These are phyloP conservation scores for Drosophila neonasuta DNA, from an alignment of 2,888 invertebrate species.

Conservation along the genomic window DNA sequence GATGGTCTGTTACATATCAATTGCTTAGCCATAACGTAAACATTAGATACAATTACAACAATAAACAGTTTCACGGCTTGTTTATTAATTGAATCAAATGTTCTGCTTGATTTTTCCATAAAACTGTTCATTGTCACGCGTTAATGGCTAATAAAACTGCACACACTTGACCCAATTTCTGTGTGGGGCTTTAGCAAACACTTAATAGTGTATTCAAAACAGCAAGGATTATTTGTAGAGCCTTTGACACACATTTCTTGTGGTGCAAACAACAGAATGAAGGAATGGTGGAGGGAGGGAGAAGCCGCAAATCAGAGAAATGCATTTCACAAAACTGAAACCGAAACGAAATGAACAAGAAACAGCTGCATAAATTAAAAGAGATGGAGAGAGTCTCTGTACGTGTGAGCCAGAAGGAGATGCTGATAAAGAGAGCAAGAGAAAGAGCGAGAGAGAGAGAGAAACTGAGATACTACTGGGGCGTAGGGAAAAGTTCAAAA, in stretches of 20 bases:
- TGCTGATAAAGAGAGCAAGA: constrained; percentile 10
- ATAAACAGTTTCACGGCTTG: constrained; percentile 16
- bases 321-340: constrained; percentile 54
- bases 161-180: constrained; percentile 65
- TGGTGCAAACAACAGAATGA: background rate
- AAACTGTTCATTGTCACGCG: constrained; percentile 55
- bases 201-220: constrained; percentile 33
- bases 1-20: constrained; percentile 46
- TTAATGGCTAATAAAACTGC: constrained; percentile 30
- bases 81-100: constrained; percentile 29
- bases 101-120: constrained; percentile 37
- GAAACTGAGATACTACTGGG: constrained; percentile 33
- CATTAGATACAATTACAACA: constrained; percentile 31
- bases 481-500: constrained; percentile 69
- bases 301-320: constrained; percentile 43
- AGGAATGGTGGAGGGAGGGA: background rate
- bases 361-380: constrained; percentile 60
- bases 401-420: background rate
- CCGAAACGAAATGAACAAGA: constrained; percentile 47
- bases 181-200: background rate
- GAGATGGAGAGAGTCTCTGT: constrained; percentile 34
- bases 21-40: constrained; percentile 43
- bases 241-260: constrained; percentile 46
- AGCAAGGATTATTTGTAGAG: constrained; percentile 52
- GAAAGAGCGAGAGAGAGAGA: constrained; percentile 12